These are phyloP conservation scores for Aphis gossypii DNA, from an alignment of 1,140 invertebrate genomes.

Conservation along the genomic window DNA sequence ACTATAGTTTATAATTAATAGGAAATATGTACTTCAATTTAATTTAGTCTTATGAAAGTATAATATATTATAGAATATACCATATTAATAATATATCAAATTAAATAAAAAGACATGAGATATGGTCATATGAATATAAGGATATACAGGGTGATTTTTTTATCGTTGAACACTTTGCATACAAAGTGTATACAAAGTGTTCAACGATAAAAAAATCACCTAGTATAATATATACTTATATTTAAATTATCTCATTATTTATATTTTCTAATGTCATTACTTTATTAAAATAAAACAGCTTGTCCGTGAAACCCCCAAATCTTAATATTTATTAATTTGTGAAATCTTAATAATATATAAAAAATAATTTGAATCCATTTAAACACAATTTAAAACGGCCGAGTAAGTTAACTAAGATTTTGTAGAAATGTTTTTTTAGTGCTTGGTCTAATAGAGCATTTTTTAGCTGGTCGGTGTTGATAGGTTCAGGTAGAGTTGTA, in stretches of 20 bases:
- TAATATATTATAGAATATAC: not conserved
- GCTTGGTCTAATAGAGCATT: not conserved
- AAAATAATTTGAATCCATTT: not conserved
- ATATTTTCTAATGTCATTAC: too few relatives aligned
- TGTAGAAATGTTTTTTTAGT: not conserved
- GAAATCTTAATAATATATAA: not conserved
- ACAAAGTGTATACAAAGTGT: too few relatives aligned
- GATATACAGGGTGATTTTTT: too few relatives aligned
- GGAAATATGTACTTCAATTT: not conserved
- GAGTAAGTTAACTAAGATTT: not conserved
- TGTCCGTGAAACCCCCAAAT: too few relatives aligned
- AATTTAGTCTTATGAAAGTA: not conserved
- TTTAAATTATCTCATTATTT: too few relatives aligned
- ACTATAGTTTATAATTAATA: not conserved
- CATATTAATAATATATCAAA: not conserved
- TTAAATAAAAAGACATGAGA: not conserved
- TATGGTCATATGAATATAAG: not conserved
- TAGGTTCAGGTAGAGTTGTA: too few relatives aligned
- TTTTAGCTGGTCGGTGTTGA: not conserved
- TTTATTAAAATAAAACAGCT: too few relatives aligned
- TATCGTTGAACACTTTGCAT: too few relatives aligned
- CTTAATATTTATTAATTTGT: too few relatives aligned
- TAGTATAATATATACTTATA: too few relatives aligned
- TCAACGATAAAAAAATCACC: too few relatives aligned
- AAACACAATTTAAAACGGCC: not conserved